phyloP scores from a whole-genome alignment of 2,888 invertebrate species.

The Dicyrtoma fusca region DNA sequence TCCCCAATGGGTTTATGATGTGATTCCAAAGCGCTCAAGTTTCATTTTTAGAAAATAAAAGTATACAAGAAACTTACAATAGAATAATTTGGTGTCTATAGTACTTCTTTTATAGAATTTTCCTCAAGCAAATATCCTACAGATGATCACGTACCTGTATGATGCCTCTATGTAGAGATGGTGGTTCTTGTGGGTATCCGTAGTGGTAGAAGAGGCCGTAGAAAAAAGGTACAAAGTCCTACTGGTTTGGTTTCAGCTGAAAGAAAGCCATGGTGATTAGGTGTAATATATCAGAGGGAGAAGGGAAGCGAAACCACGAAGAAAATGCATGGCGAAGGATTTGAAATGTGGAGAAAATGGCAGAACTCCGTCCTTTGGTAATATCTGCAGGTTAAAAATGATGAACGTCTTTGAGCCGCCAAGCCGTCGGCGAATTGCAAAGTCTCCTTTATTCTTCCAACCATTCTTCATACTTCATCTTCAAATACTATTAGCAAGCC shows the following conservation, averaged over 20 bases:
- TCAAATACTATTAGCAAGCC: background rate
- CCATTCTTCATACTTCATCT: conserved; percentile 13
- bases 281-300: conserved; percentile 18
- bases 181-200: too few species aligned
- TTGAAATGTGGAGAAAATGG: conserved; percentile 8
- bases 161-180: too few species aligned
- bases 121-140: too few species aligned
- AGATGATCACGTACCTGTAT: too few species aligned
- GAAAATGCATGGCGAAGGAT: too few species aligned
- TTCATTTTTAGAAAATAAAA: too few species aligned
- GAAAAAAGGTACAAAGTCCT: background rate
- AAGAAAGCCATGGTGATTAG: conserved; percentile 23
- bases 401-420: conserved; percentile 34
- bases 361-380: background rate
- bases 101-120: too few species aligned
- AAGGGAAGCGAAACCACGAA: too few species aligned
- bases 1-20: too few species aligned
- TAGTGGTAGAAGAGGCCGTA: background rate
- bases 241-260: conserved; percentile 8
- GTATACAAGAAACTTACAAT: too few species aligned
- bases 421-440: conserved; percentile 9
- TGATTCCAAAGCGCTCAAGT: too few species aligned
- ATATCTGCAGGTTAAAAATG: conserved; percentile 34
- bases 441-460: background rate
- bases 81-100: too few species aligned